Evolutionary conservation across 2,113 vertebrate species (phyloP).

Genomic region (Dromiciops gliroides): DNA sequence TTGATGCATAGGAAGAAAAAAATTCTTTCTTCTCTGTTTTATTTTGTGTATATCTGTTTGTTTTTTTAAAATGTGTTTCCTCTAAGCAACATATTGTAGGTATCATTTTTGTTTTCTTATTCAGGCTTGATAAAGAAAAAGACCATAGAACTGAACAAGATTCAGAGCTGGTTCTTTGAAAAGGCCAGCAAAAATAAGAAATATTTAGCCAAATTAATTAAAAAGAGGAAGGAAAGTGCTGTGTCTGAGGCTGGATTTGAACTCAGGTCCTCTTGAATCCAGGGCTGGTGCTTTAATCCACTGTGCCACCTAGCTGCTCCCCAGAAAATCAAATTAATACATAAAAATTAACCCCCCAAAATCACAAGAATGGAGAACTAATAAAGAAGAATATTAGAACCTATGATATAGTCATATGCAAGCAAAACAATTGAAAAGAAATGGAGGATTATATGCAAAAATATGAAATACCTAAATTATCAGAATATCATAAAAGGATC

Average conservation of each 20-base stretch:
- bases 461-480: background rate
- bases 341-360: background rate
- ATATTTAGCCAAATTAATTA: too few relatives aligned
- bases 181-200: background rate
- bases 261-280: too few relatives aligned
- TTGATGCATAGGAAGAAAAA: too few relatives aligned
- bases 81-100: too few relatives aligned
- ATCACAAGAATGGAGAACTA: background rate
- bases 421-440: background rate
- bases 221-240: too few relatives aligned
- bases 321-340: background rate
- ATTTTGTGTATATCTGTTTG: too few relatives aligned
- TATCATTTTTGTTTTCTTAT: too few relatives aligned
- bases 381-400: background rate
- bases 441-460: background rate
- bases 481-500: background rate
- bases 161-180: background rate
- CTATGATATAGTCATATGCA: background rate
- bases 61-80: too few relatives aligned
- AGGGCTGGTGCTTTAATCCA: too few relatives aligned
- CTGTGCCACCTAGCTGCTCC: too few relatives aligned
- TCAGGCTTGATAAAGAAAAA: background rate
- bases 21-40: too few relatives aligned
- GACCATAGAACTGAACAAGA: background rate
- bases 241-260: too few relatives aligned